Base-by-base conservation (phyloP, 2,888 invertebrate genomes). In the Coremacera marginata region DNA sequence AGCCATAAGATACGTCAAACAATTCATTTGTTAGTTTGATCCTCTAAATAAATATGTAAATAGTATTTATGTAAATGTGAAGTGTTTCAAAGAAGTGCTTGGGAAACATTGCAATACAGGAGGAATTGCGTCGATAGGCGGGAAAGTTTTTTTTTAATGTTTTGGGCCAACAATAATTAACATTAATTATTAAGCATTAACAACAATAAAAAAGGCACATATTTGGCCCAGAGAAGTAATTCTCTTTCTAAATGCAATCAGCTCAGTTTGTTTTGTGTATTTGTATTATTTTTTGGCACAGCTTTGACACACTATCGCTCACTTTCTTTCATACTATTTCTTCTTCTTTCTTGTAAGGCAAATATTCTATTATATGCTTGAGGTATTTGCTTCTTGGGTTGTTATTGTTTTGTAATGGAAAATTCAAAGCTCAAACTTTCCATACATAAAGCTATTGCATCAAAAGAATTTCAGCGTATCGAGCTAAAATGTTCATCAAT, bases 351-450 rank as follows among this genome's bases (percentile, higher is more conserved):
- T 76, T 63, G 71, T 70, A 73, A 76, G 72, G 72, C 78, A 73
- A 73, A 72, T 34, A 44, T 49, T 67, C 19, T 60, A 27, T 27
- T 74, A 34, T 31, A 44, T 55, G 44, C 81, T 84, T 85, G 86
- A 86, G 85, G 86, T 85, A 85, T 86, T 85, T 85, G 82, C 31
- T 73, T 77, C 72, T 27, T 72, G 75, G 49, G 70, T 72, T 75
- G 44, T 51, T 57, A 62, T 34, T 62, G 52, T 57, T 68, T 51
- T 62, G 37, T 62, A 16, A 37, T 60, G 72, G 51, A 44, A 11
- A 44, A 44, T 44, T 44, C 44, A 11, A 14, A 37, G 11, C 11
- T 44, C 1, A 14, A 44, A 44, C 11, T 44, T 11, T 44, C 14
- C 44, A 44, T 44, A 44, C 44, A 44, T 44, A 44, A 44, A 44